phyloP scores from a whole-genome alignment of 2,888 invertebrate species.

The Pollenia labialis region DNA sequence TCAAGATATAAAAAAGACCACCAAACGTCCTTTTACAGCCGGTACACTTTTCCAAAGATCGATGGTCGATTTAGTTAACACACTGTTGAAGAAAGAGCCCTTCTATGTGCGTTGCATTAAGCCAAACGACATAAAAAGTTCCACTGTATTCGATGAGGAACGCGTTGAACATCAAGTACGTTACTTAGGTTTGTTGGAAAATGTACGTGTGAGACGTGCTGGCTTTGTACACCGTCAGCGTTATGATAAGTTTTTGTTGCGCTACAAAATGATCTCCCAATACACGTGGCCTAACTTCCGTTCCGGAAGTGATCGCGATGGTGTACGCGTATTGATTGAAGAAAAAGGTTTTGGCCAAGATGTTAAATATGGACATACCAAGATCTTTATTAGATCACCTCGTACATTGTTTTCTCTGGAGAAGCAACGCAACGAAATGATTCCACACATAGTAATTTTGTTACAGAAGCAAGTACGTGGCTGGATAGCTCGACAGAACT shows the following conservation, averaged over 20 bases:
- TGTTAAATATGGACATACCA: constrained; percentile 97
- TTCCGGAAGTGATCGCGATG: constrained; percentile 90
- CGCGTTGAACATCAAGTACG: constrained; percentile 85
- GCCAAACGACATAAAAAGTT: constrained; percentile 97
- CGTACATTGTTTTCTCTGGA: constrained; percentile 96
- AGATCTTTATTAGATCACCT: constrained; percentile 97
- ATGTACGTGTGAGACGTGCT: constrained; percentile 96
- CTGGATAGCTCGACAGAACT: constrained; percentile 89
- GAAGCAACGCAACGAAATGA: constrained; percentile 92
- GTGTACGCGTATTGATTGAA: constrained; percentile 92
- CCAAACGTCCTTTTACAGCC: constrained; percentile 97
- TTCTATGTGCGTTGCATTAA: constrained; percentile 99
- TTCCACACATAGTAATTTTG: constrained; percentile 95
- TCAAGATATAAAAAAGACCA: constrained; percentile 94
- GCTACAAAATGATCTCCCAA: constrained; percentile 98
- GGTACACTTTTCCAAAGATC: constrained; percentile 97
- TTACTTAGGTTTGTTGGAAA: constrained; percentile 97
- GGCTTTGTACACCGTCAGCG: constrained; percentile 98
- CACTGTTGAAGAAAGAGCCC: constrained; percentile 95
- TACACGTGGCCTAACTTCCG: constrained; percentile 99
- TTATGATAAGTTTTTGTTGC: constrained; percentile 95
- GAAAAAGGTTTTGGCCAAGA: constrained; percentile 91
- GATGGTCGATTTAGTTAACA: constrained; percentile 94
- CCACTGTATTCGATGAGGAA: constrained; percentile 93
- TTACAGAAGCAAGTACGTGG: constrained; percentile 98